Base-by-base conservation (phyloP, 2,797 vertebrate genomes). In the Anguilla obscura region DNA sequence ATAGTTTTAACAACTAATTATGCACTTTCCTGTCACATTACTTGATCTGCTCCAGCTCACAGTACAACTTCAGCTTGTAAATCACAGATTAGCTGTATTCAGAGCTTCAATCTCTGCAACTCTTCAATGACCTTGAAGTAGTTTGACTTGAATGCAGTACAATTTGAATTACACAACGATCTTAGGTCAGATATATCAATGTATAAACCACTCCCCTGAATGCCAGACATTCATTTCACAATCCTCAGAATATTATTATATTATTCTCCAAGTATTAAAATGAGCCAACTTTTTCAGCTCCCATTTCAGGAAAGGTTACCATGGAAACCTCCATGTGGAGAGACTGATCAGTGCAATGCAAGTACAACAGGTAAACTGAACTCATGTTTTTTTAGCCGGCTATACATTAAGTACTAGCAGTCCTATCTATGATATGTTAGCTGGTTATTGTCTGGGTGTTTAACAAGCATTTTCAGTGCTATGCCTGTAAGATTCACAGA, bases 321-420 rank as follows among this genome's bases (percentile, higher is more conserved):
- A 82, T 82, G 79, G 79, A 82, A 82, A 82, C 79, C 79, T 48
- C 79, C 79, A 82, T 24, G 18, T 82, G 45, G 79, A 82, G 45
- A 82, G 36, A 33, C 79, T 82, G 79, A 50, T n/a, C 10, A 5
- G 79, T 21, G 45, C 16, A 82, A 82, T 48, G 40, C 45, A 82
- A 82, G 79, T 82, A 40, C 14, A 21, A 36, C 79, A 82, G 79
- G 40, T 82, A 82, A 45, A 82, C 18, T 82, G 21, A 40, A 79
- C 18, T 24, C 0, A 40, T 79, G 36, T 24, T 74, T 74, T 74
- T 74, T n/a, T 74, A n/a, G 30, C 16, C 45, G 18, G 33, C 12
- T 40, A 1, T 79, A 40, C 33, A 79, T 24, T 45, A 40, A 48
- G 0, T 45, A 10, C 36, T 45, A 8, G 33, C 30, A 0, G 54